A percentile compares a stretch with the other conserved stretches of the same genome.
Evolutionary conservation across 2,113 vertebrate genomes (phyloP).

Genomic region (Rattus rattus): DNA sequence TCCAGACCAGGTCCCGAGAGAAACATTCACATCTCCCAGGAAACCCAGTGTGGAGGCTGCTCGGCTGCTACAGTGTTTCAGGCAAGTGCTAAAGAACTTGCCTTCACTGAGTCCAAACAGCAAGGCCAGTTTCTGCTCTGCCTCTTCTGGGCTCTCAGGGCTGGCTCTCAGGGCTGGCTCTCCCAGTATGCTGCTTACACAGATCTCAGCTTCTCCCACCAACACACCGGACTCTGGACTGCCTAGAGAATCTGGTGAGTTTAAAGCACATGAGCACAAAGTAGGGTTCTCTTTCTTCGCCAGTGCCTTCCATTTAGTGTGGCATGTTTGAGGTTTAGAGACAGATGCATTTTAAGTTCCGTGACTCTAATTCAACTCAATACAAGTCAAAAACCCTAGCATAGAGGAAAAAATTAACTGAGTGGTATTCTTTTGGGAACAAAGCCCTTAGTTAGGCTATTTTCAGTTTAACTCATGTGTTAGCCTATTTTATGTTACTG

Average conservation of each 20-base stretch:
- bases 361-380: background rate
- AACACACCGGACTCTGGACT: background rate
- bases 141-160: background rate
- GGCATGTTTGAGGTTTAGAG: background rate
- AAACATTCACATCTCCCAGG: background rate
- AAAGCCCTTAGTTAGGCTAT: background rate
- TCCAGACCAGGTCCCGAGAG: background rate
- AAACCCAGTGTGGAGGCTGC: background rate
- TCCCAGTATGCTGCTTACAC: background rate
- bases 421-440: background rate
- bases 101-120: background rate
- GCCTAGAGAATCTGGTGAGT: background rate
- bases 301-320: background rate
- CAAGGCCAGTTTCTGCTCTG: background rate
- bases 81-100: background rate
- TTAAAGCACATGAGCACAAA: fast-evolving
- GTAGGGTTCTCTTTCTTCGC: background rate
- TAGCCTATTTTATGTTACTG: background rate
- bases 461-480: constrained; percentile 34
- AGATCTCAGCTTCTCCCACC: background rate
- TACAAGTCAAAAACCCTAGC: background rate
- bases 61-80: background rate
- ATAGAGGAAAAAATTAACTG: background rate
- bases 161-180: too few species aligned
- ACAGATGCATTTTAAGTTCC: background rate